These are phyloP conservation scores for Erythrolamprus reginae DNA, from an alignment of 2,113 vertebrate species.

Conservation along the genomic window DNA sequence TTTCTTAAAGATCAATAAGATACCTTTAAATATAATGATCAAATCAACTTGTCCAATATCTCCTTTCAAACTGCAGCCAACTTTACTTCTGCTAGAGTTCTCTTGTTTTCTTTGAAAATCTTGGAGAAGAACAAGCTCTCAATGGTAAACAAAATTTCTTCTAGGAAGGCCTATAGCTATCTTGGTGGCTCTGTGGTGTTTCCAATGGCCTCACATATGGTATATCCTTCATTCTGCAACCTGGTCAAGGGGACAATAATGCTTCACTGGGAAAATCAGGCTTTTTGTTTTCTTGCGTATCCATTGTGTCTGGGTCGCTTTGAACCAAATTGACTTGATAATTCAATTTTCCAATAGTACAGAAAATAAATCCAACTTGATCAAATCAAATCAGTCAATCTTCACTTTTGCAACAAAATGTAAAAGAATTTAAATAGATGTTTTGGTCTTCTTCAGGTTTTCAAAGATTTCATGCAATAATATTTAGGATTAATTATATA, in stretches of 20 bases:
- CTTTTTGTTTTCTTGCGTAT: not conserved
- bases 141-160: not conserved
- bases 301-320: not conserved
- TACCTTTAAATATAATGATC: not conserved
- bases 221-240: not conserved
- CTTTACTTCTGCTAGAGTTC: not conserved
- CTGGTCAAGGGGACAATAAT: not conserved
- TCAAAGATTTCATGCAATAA: not conserved
- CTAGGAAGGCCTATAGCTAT: not conserved
- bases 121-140: not conserved
- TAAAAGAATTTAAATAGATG: not conserved
- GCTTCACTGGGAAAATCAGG: not conserved
- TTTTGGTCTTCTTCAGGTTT: not conserved
- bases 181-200: not conserved
- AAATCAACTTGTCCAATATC: not conserved
- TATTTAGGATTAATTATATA: not conserved
- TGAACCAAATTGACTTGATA: not conserved
- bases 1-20: not conserved
- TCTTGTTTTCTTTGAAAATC: not conserved
- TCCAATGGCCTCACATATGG: not conserved
- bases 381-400: not conserved
- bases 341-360: not conserved
- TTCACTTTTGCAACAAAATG: not conserved
- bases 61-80: not conserved
- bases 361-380: not conserved